phyloP scores from a whole-genome alignment of 2,888 invertebrate species.

The Tinea pellionella region DNA sequence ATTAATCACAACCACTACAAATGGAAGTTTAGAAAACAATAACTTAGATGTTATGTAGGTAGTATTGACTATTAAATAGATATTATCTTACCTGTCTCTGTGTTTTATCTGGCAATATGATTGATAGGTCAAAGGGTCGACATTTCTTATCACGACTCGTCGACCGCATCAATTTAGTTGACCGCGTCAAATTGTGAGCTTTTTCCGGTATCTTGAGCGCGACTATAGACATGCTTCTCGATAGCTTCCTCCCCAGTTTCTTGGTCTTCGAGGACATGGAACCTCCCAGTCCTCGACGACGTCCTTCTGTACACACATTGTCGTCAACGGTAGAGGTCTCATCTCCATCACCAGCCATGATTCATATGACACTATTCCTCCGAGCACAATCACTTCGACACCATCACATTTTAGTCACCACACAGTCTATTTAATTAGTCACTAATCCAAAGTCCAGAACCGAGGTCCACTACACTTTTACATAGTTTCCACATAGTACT shows the following conservation, averaged over 20 bases:
- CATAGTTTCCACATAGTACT: conserved; percentile 48
- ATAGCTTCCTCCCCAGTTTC: conserved; percentile 62
- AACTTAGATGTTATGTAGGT: background rate
- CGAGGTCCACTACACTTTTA: conserved; percentile 39
- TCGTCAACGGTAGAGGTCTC: conserved; percentile 43
- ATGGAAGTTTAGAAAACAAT: too few relatives aligned
- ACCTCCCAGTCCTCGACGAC: conserved; percentile 53
- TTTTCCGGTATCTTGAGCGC: conserved; percentile 68
- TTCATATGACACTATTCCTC: conserved; percentile 32
- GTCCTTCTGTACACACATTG: conserved; percentile 28
- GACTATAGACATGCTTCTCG: conserved; percentile 68
- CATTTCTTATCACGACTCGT: conserved; percentile 70
- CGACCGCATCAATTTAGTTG: conserved; percentile 69
- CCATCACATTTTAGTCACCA: conserved; percentile 52
- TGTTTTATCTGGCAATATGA: conserved; percentile 74
- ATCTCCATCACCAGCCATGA: conserved; percentile 59
- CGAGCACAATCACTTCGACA: conserved; percentile 29
- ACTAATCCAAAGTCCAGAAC: conserved; percentile 26
- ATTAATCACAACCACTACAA: background rate
- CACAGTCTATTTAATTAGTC: conserved; percentile 47
- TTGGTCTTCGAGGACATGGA: conserved; percentile 62
- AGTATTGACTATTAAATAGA: background rate
- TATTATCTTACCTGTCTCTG: conserved; percentile 67
- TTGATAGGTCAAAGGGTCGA: conserved; percentile 70
- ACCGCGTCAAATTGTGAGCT: conserved; percentile 70